These are phyloP conservation scores for Mus caroli DNA, from an alignment of 2,797 vertebrate species.

Conservation along the genomic window DNA sequence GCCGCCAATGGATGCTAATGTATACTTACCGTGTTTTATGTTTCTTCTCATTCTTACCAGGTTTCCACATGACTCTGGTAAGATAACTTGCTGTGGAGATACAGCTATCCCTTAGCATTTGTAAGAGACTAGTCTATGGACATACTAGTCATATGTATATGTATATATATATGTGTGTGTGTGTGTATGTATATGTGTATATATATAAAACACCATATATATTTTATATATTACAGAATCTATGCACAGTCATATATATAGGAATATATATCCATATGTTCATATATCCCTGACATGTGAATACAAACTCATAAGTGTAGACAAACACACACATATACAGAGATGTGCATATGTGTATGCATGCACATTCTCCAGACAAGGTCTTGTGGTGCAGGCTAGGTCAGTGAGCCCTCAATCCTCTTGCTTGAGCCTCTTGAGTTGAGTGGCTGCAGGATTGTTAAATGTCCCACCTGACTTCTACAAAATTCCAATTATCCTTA, in stretches of 20 bases:
- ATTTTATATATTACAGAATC: neutral
- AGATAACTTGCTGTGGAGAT: slow-evolving; percentile 48
- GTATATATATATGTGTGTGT: no score
- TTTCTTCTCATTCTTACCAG: slow-evolving; percentile 28
- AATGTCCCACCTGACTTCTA: neutral
- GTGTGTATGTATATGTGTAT: no score
- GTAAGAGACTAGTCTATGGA: neutral
- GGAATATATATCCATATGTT: neutral
- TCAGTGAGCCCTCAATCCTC: neutral
- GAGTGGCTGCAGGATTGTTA: neutral
- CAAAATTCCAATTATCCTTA: neutral
- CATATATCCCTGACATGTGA: neutral
- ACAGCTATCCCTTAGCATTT: neutral
- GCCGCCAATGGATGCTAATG: neutral
- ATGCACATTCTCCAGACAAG: neutral
- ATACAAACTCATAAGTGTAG: neutral
- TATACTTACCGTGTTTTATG: neutral
- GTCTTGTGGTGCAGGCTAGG: neutral
- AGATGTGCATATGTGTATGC: neutral
- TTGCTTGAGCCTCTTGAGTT: neutral
- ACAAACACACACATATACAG: neutral
- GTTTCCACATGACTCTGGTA: neutral
- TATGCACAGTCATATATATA: neutral
- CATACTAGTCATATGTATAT: neutral
- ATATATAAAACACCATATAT: neutral